Evolutionary conservation across 2,888 invertebrate genomes (phyloP).

Genomic region (Drymonia ruficornis): DNA sequence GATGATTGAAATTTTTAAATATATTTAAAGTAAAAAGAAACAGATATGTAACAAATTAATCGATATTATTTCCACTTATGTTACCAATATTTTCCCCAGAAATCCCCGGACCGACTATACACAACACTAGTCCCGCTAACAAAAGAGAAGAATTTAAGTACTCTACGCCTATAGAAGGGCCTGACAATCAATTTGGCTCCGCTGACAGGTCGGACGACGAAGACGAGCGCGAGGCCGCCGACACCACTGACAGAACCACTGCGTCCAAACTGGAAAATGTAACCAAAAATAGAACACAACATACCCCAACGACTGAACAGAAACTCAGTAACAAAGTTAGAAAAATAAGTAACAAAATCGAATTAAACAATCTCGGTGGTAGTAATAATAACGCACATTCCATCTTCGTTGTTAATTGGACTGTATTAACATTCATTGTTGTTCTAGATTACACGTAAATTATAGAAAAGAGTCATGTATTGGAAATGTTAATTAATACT

Average conservation of each 20-base stretch:
- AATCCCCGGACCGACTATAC: conserved; percentile 89
- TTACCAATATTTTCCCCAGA: conserved; percentile 75
- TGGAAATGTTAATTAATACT: conserved; percentile 17
- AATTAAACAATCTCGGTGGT: conserved; percentile 46
- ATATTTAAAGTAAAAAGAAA: no score
- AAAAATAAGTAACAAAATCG: conserved; percentile 69
- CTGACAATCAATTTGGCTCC: conserved; percentile 89
- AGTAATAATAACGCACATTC: conserved; percentile 37
- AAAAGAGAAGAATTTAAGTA: conserved; percentile 84
- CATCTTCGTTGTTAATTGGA: conserved; percentile 15
- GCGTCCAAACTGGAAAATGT: conserved; percentile 43
- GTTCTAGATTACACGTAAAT: conserved; percentile 44
- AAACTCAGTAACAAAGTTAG: conserved; percentile 74
- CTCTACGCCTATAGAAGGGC: conserved; percentile 75
- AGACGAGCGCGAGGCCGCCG: conserved; percentile 69
- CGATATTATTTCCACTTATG: conserved; percentile 3
- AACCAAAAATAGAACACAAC: conserved; percentile 57
- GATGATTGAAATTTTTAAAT: no score
- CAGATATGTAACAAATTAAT: no score
- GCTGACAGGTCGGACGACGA: conserved; percentile 89
- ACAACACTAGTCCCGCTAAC: conserved; percentile 78
- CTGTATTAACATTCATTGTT: conserved; percentile 31
- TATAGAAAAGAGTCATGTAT: neutral
- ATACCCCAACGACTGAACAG: conserved; percentile 54
- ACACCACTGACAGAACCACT: conserved; percentile 37